These are phyloP conservation scores for Cairina moschata DNA, from an alignment of 2,113 vertebrate genomes.

Conservation along the genomic window DNA sequence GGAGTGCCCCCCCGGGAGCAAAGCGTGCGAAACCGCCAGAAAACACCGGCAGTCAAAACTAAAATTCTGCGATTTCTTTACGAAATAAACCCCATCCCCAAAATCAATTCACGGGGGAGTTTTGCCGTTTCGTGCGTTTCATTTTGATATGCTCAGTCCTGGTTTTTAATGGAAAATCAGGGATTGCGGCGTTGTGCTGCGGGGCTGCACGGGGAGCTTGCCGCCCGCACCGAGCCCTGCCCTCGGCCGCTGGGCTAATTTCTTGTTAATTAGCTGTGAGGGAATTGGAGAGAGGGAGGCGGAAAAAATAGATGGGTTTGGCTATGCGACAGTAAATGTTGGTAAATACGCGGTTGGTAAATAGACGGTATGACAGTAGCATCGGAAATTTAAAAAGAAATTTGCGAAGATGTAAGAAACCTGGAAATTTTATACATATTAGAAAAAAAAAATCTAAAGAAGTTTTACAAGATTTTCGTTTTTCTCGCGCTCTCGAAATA, in stretches of 20 bases:
- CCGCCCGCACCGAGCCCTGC: no score
- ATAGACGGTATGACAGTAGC: neutral
- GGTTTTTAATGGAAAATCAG: neutral
- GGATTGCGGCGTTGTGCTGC: neutral
- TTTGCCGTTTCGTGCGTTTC: rapidly evolving
- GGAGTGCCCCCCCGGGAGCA: neutral
- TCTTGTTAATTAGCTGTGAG: no score
- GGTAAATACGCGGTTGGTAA: no score
- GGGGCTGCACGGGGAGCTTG: neutral
- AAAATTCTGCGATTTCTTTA: neutral
- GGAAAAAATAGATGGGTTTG: no score
- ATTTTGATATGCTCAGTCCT: neutral
- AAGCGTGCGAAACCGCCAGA: neutral
- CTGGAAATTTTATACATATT: neutral
- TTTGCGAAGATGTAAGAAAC: neutral
- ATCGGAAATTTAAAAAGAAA: neutral
- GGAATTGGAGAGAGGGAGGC: no score
- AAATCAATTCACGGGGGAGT: neutral
- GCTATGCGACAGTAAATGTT: no score
- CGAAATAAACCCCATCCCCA: neutral
- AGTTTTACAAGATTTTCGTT: neutral
- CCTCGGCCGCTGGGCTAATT: no score
- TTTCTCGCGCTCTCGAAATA: neutral
- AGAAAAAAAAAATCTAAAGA: neutral
- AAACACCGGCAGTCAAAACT: neutral